Evolutionary conservation across 2,888 invertebrate genomes (phyloP).

Genomic region (Apodemia mormo): DNA sequence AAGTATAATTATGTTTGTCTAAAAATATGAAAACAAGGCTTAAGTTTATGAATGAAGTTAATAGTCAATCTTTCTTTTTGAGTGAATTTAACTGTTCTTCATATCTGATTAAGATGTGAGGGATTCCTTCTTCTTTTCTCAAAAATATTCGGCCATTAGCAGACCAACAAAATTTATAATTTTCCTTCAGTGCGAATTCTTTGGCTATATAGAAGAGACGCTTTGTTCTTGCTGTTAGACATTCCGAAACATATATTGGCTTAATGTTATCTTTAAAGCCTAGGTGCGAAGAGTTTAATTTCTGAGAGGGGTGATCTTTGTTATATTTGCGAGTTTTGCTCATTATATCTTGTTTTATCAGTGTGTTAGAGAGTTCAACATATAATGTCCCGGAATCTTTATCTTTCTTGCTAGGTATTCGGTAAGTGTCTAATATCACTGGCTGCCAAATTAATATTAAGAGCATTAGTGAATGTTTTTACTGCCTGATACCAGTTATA

Average conservation of each 20-base stretch:
- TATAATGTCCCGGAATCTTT: not conserved
- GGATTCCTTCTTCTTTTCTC: too few species aligned
- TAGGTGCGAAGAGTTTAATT: not conserved
- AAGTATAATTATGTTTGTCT: too few species aligned
- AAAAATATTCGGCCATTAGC: too few species aligned
- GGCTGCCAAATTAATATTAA: not conserved
- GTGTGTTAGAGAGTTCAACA: not conserved
- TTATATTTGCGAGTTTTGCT: not conserved
- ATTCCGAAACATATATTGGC: not conserved
- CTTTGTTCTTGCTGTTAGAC: too few species aligned
- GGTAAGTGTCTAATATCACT: not conserved
- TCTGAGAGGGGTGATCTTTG: not conserved
- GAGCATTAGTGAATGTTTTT: not conserved
- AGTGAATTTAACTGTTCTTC: not conserved
- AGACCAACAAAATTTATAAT: too few species aligned
- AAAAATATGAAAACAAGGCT: too few species aligned
- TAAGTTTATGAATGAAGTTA: not conserved
- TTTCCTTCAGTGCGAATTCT: too few species aligned
- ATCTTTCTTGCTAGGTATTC: too few species aligned
- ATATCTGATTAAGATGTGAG: not conserved
- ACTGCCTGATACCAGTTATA: not conserved
- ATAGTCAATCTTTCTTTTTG: not conserved
- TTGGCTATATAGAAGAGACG: too few species aligned
- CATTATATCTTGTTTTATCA: not conserved
- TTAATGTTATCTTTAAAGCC: not conserved